Evolutionary conservation across 2,888 invertebrate species (phyloP).

Genomic region (Diabrotica balteata): DNA sequence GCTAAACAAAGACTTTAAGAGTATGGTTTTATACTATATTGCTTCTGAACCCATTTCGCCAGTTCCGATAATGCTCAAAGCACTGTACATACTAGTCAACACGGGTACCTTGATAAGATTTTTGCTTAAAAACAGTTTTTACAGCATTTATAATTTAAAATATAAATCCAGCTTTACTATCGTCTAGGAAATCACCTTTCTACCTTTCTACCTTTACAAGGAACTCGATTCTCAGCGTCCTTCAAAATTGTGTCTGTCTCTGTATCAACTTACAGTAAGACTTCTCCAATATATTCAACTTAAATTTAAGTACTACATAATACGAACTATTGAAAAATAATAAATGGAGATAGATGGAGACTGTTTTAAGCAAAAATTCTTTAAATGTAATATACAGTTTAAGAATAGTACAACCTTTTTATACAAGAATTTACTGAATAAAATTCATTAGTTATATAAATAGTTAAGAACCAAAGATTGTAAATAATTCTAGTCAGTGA

Average conservation of each 20-base stretch:
- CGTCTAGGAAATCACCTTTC: too few relatives aligned
- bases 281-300: too few relatives aligned
- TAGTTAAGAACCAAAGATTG: slow-evolving; percentile 22
- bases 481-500: slow-evolving; percentile 38
- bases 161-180: background rate
- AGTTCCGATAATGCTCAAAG: slow-evolving; percentile 48
- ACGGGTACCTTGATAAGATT: slow-evolving; percentile 39
- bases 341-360: background rate
- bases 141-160: background rate
- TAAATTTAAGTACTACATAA: too few relatives aligned
- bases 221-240: too few relatives aligned
- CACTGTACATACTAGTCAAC: slow-evolving; percentile 52
- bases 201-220: too few relatives aligned
- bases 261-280: too few relatives aligned
- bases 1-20: background rate
- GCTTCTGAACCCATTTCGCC: slow-evolving; percentile 36
- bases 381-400: slow-evolving; percentile 45
- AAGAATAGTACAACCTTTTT: slow-evolving; percentile 58
- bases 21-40: slow-evolving; percentile 3
- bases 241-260: too few relatives aligned
- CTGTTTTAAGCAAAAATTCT: slow-evolving; percentile 28
- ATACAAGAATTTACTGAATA: slow-evolving; percentile 46
- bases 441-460: slow-evolving; percentile 26
- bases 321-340: too few relatives aligned
- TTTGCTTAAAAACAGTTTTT: slow-evolving; percentile 15